Percentiles rank a stretch among this genome's conserved stretches.
Evolutionary conservation across 2,888 invertebrate species (phyloP).

Genomic region (Catocala nupta): DNA sequence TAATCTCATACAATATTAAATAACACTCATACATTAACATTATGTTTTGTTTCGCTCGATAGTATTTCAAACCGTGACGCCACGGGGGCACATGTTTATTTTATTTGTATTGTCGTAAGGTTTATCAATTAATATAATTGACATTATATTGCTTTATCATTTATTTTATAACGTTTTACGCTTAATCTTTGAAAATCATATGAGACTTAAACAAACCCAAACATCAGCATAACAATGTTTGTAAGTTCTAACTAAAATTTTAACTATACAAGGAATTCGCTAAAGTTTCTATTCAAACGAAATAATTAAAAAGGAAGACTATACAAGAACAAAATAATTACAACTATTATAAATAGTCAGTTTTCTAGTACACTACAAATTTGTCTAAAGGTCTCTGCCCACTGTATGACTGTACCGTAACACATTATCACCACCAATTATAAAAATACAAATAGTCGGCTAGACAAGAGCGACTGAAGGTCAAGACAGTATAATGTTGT

Average conservation of each 20-base stretch:
- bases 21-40: conserved; percentile 73
- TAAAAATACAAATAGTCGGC: no score
- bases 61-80: conserved; percentile 10
- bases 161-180: conserved; percentile 2
- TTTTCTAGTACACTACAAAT: conserved; percentile 9
- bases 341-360: conserved; percentile 25
- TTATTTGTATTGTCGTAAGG: no score
- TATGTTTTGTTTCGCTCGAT: conserved; percentile 59
- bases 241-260: conserved; percentile 1
- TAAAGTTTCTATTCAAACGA: neutral
- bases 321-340: neutral
- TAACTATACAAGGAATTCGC: conserved; percentile 5
- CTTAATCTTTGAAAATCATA: conserved; percentile 2
- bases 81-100: no score
- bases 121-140: conserved; percentile 54
- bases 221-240: no score
- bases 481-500: no score
- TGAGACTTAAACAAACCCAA: no score
- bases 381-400: no score
- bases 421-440: no score
- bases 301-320: neutral
- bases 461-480: no score
- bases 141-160: conserved; percentile 33
- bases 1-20: conserved; percentile 83
- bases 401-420: no score